These are phyloP conservation scores for Struthio camelus DNA, from an alignment of 2,113 vertebrate genomes.

Conservation along the genomic window DNA sequence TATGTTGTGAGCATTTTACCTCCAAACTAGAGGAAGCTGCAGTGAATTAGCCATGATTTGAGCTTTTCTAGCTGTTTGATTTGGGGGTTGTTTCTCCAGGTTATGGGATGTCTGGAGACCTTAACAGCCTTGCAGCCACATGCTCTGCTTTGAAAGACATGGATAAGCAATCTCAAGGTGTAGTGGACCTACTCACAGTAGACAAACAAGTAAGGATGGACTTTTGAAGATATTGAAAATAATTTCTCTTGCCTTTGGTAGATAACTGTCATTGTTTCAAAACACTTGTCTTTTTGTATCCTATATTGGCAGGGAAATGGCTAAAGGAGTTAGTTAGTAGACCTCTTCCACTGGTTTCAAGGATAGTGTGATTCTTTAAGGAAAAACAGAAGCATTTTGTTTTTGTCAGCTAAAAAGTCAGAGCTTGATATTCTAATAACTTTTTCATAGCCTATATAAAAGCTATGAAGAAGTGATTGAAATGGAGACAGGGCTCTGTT, in stretches of 20 bases:
- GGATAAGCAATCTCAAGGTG: conserved; percentile 63
- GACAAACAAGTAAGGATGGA: conserved; percentile 80
- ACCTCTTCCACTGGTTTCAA: background rate
- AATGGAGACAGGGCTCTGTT: background rate
- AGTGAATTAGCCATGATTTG: background rate
- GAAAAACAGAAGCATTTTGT: background rate
- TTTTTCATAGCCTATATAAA: background rate
- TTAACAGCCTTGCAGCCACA: conserved; percentile 76
- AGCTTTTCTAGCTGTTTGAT: background rate
- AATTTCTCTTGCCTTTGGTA: background rate
- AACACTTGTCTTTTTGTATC: background rate
- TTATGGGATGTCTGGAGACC: conserved; percentile 85
- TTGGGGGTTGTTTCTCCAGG: conserved; percentile 64
- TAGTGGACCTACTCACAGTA: conserved; percentile 81
- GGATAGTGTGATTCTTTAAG: background rate
- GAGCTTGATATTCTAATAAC: background rate
- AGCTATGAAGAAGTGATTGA: background rate
- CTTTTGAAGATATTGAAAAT: background rate
- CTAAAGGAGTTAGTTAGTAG: background rate
- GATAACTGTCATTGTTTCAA: background rate
- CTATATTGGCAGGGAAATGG: background rate
- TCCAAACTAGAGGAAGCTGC: background rate
- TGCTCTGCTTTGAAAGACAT: conserved; percentile 74
- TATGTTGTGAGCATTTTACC: background rate
- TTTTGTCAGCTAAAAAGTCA: background rate